A percentile compares a stretch with the other conserved stretches of the same genome.
These are phyloP conservation scores for Anthoscopus minutus DNA, from an alignment of 2,113 vertebrate genomes.

Conservation along the genomic window DNA sequence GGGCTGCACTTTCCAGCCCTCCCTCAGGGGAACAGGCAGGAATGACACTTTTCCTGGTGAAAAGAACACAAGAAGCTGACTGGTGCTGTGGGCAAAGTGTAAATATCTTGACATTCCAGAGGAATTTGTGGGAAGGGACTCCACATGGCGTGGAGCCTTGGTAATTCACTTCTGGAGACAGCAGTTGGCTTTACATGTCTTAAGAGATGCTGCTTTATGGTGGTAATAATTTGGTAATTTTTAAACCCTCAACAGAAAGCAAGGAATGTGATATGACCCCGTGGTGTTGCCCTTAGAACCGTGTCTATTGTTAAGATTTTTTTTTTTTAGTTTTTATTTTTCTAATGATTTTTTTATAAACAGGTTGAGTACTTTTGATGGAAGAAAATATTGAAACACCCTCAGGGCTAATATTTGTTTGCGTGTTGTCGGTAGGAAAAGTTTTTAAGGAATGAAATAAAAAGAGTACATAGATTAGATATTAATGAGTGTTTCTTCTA, in stretches of 20 bases:
- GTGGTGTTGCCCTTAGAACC: not conserved
- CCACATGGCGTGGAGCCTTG: not conserved
- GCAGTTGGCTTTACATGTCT: slow-evolving; percentile 11
- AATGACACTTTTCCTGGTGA: not conserved
- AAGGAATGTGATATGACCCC: not conserved
- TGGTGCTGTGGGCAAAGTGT: not conserved
- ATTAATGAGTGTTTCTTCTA: slow-evolving; percentile 8
- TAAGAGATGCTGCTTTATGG: not conserved
- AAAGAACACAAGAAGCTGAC: not conserved
- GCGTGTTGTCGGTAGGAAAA: fast-evolving
- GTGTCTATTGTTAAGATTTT: not conserved
- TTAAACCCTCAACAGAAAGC: not conserved
- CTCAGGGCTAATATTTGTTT: not conserved
- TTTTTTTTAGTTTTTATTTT: not conserved
- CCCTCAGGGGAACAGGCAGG: not conserved
- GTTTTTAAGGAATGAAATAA: not conserved
- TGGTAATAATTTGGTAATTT: not conserved
- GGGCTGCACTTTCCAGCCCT: not conserved
- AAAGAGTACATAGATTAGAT: not conserved
- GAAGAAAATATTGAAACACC: not conserved
- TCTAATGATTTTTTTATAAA: not conserved
- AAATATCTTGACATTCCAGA: not conserved
- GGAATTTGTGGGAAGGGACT: not conserved
- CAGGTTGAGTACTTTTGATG: not conserved
- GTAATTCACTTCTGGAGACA: not conserved